These are phyloP conservation scores for Platygyra sinensis DNA, from an alignment of 64 coral and sea anemone genomes.

Conservation along the genomic window DNA sequence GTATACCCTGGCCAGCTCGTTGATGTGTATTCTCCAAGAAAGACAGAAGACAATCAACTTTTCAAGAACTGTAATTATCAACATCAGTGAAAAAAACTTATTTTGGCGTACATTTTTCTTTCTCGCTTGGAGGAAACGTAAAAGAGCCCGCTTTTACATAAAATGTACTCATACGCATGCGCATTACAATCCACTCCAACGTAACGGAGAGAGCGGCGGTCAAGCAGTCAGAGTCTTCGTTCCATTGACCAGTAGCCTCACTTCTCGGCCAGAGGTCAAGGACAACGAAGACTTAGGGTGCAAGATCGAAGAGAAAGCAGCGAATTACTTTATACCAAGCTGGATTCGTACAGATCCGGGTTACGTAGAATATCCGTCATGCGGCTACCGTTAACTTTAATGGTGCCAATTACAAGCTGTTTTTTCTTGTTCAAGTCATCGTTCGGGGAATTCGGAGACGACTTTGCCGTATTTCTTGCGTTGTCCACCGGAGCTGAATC, in stretches of 20 bases:
- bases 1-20: too few species aligned
- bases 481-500: neutral
- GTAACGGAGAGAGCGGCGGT: neutral
- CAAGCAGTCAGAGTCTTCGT: neutral
- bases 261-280: neutral
- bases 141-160: conserved; percentile 50
- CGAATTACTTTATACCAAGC: conserved; percentile 41
- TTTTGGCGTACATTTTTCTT: neutral
- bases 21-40: neutral
- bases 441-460: neutral
- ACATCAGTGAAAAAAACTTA: neutral
- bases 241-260: neutral
- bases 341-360: conserved; percentile 54
- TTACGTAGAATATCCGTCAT: conserved; percentile 51
- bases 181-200: neutral
- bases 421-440: conserved; percentile 10
- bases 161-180: neutral
- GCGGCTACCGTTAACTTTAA: conserved; percentile 1
- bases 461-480: neutral
- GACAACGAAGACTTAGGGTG: neutral
- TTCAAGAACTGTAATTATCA: neutral
- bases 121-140: conserved; percentile 8
- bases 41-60: neutral
- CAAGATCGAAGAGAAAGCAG: neutral
- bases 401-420: neutral